Evolutionary conservation across 2,113 vertebrate species (phyloP).

Genomic region (Colinus virginianus): DNA sequence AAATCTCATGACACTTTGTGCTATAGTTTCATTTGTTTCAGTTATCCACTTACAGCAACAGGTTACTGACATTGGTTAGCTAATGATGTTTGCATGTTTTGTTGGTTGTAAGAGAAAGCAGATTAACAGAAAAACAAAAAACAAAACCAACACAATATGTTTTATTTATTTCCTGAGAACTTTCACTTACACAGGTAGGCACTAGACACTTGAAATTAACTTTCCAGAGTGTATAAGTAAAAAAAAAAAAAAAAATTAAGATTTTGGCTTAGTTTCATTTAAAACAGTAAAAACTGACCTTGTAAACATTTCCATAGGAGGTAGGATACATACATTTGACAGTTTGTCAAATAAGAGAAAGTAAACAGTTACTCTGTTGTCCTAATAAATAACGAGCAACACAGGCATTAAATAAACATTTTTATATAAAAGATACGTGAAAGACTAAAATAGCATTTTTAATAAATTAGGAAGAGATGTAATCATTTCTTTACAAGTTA

Average conservation of each 20-base stretch:
- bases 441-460: constrained; percentile 58
- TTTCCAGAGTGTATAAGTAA: constrained; percentile 57
- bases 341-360: constrained; percentile 74
- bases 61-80: neutral
- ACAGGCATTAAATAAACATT: constrained; percentile 77
- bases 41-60: neutral
- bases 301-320: constrained; percentile 88
- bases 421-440: constrained; percentile 59
- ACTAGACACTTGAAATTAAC: constrained; percentile 59
- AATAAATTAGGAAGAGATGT: constrained; percentile 78
- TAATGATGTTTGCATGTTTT: neutral
- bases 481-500: constrained; percentile 62
- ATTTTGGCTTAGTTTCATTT: constrained; percentile 65
- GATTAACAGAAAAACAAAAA: neutral
- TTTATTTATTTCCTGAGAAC: constrained; percentile 62
- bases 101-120: neutral
- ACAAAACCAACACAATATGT: neutral
- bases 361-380: constrained; percentile 79
- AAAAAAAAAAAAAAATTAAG: constrained; percentile 27
- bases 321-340: constrained; percentile 82
- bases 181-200: constrained; percentile 38
- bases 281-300: constrained; percentile 71
- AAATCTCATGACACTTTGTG: neutral
- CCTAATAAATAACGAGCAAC: constrained; percentile 82
- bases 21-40: neutral